phyloP scores from a whole-genome alignment of 2,113 vertebrate genomes.

The Axis porcinus region DNA sequence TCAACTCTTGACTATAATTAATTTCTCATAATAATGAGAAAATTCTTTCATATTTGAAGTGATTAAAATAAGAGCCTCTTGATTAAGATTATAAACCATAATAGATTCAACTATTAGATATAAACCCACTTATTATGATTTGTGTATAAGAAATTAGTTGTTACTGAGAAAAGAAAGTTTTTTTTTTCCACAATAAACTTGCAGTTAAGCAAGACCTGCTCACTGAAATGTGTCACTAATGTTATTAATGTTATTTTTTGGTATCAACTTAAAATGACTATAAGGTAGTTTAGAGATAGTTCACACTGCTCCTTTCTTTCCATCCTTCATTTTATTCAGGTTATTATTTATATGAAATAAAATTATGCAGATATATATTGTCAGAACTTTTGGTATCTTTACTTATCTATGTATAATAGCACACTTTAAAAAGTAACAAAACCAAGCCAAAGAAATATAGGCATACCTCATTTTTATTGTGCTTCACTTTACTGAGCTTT shows the following conservation, averaged over 20 bases:
- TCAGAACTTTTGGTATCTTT: background rate
- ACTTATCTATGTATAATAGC: background rate
- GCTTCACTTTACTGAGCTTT: background rate
- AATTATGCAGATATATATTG: background rate
- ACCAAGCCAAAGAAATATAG: background rate
- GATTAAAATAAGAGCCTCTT: constrained; percentile 25
- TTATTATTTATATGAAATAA: background rate
- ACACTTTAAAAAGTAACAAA: background rate
- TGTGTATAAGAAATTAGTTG: background rate
- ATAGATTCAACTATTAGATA: background rate
- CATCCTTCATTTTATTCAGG: background rate
- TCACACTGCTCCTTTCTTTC: background rate
- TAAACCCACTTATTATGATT: background rate
- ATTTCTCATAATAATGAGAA: background rate
- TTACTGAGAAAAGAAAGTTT: background rate
- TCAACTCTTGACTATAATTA: background rate
- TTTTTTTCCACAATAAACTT: background rate
- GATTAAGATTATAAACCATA: background rate
- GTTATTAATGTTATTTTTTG: background rate
- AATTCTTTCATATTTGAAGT: constrained; percentile 10
- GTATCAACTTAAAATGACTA: background rate
- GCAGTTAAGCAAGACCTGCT: background rate
- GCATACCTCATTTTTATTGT: background rate
- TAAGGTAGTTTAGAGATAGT: background rate
- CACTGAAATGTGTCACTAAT: background rate